Base-by-base conservation (phyloP, 2,113 vertebrate species). In the Acrocephalus arundinaceus region DNA sequence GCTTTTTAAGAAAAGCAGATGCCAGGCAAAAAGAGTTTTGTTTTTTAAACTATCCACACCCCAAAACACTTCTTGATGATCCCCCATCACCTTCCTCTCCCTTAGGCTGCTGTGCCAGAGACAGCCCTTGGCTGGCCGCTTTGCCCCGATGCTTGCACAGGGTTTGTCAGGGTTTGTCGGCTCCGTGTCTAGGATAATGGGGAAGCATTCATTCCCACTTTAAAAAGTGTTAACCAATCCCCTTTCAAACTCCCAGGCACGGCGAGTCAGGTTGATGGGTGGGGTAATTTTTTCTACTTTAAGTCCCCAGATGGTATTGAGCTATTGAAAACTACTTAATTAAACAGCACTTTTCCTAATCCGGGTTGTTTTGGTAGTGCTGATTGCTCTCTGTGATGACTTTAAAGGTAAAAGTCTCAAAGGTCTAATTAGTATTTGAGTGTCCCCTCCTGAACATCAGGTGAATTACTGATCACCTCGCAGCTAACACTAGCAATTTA, bases 31-130 rank as follows among this genome's bases (percentile, higher is more conserved):
- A 57, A 2, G 17, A 17, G 9, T 6, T 45, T 66, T 77, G 13
- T 31, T 61, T 71, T 74, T 49, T 7, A 11, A 48, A 21, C 30
- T 57, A 3, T 46, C 33, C 25, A 59, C 28, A 31, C 9, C 25
- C 17, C 45, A 70, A 73, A 65, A 14, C 4, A 9, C 12, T 63
- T 76, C 30, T 54, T 0, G 0, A 4, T 31, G 18, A 46, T 59
- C 14, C 25, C 30, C 33, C 5, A 9, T 21, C 35, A 59, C 58
- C 52, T 45, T 76, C 25, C 7, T 70, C 19, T 76, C 62, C 15
- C 25, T 43, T 5, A 10, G 18, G 23, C 7, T 43, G n/a, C 58
- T 75, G 12, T 63, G 58, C 57, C 27, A 25, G 28, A 51, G 22
- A 18, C 48, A 75, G 25, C 57, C 28, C 66, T 48, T 39, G 46